phyloP scores from a whole-genome alignment of 1,140 invertebrate genomes.

The Panagrolaimus sp. region DNA sequence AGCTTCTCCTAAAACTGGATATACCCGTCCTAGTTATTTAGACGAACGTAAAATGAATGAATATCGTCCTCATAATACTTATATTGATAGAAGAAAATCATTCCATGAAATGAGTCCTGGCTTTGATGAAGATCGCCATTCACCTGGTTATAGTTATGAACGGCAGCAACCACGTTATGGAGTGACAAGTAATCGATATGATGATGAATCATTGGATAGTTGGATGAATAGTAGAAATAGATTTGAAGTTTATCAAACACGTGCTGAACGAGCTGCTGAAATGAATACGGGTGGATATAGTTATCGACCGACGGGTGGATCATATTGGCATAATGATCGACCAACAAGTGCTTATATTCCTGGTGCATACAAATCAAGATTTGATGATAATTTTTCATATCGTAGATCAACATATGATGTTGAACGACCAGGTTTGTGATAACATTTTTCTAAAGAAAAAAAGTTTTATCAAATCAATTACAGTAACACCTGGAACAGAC shows the following conservation, averaged over 20 bases:
- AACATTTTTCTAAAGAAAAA: not conserved
- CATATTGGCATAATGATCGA: conserved; percentile 24
- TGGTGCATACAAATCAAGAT: conserved; percentile 31
- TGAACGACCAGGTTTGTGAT: conserved; percentile 3
- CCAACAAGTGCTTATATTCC: conserved; percentile 27
- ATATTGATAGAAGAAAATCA: conserved; percentile 38
- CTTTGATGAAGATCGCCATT: not conserved
- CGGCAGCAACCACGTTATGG: not conserved
- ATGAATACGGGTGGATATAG: conserved; percentile 14
- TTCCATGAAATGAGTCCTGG: conserved; percentile 37
- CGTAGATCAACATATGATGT: conserved; percentile 18
- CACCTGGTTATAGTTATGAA: not conserved
- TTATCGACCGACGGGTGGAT: conserved; percentile 12
- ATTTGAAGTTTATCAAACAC: conserved; percentile 56
- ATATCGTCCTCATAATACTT: conserved; percentile 12
- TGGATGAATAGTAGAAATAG: conserved; percentile 19
- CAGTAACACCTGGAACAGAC: conserved; percentile 19
- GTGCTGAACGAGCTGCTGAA: conserved; percentile 52
- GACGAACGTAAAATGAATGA: conserved; percentile 28
- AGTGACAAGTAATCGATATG: not conserved
- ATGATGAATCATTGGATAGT: not conserved
- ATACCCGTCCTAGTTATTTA: conserved; percentile 28
- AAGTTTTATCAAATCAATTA: not conserved
- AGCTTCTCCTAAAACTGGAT: conserved; percentile 20
- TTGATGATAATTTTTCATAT: conserved; percentile 29